Evolutionary conservation across 2,797 vertebrate genomes (phyloP).

Genomic region (Poecilia wingei): DNA sequence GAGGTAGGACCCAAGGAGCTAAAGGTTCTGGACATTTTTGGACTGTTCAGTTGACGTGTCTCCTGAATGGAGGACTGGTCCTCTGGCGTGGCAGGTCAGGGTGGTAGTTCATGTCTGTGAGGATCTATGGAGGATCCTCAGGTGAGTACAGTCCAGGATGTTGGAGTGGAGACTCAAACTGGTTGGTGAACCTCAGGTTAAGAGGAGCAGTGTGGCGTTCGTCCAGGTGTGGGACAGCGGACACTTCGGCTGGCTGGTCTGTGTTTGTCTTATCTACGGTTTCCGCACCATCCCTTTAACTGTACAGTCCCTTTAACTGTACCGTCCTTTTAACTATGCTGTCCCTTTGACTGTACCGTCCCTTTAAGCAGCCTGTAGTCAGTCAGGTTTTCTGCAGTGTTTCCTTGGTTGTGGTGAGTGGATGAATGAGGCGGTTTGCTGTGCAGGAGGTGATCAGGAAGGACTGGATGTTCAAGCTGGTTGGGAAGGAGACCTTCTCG

Average conservation of each 20-base stretch:
- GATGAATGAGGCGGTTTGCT: background rate
- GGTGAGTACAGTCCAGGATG: background rate
- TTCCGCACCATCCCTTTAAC: too few species aligned
- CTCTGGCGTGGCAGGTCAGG: background rate
- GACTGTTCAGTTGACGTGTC: background rate
- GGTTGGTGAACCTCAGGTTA: too few species aligned
- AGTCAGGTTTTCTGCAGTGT: too few species aligned
- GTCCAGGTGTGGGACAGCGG: background rate
- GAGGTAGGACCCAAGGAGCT: background rate
- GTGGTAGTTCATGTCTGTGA: background rate
- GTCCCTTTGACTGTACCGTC: too few species aligned
- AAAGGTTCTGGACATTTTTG: background rate
- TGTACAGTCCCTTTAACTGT: too few species aligned
- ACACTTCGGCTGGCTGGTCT: background rate
- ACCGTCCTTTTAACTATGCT: too few species aligned
- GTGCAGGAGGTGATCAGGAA: constrained; percentile 88
- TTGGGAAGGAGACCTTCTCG: constrained; percentile 90
- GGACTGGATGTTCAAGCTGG: constrained; percentile 97
- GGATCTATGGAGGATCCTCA: background rate
- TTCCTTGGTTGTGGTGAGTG: background rate
- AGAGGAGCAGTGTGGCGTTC: too few species aligned
- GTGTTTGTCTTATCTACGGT: too few species aligned
- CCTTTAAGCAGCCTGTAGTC: too few species aligned
- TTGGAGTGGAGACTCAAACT: background rate
- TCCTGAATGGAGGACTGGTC: background rate